A percentile compares a stretch with the other conserved stretches of the same genome.
Evolutionary conservation across 2,113 vertebrate species (phyloP).

Genomic region (Marmota monax): DNA sequence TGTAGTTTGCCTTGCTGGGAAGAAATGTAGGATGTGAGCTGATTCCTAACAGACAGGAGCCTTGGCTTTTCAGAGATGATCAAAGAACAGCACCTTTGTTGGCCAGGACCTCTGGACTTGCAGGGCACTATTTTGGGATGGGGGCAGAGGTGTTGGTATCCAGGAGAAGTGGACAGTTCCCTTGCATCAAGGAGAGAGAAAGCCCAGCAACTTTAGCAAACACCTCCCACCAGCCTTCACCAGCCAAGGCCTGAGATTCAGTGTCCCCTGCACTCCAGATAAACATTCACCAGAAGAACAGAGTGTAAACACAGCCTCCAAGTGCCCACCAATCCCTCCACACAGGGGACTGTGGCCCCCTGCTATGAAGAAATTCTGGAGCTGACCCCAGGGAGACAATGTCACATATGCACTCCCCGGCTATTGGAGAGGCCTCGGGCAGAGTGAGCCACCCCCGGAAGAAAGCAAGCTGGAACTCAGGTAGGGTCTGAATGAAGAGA

Average conservation of each 20-base stretch:
- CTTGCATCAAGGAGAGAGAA: not conserved
- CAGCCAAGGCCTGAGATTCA: not conserved
- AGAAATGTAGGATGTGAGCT: not conserved
- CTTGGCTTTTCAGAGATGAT: not conserved
- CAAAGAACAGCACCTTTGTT: not conserved
- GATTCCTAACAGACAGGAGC: constrained; percentile 16
- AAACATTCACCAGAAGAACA: not conserved
- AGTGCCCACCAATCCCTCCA: not conserved
- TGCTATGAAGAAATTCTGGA: not conserved
- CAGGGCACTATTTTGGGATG: not conserved
- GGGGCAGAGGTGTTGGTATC: not conserved
- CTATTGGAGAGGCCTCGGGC: not conserved
- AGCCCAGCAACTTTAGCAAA: not conserved
- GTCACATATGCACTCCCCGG: not conserved
- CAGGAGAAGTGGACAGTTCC: not conserved
- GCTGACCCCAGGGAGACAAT: not conserved
- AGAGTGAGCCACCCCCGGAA: not conserved
- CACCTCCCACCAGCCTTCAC: not conserved
- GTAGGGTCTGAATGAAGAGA: not conserved
- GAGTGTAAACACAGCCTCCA: not conserved
- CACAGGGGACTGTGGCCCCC: not conserved
- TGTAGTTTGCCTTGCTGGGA: not conserved
- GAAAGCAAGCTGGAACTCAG: not conserved
- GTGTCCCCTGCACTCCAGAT: not conserved
- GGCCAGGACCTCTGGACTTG: not conserved